A percentile compares a stretch with the other conserved stretches of the same genome.
phyloP scores from a whole-genome alignment of 2,797 vertebrate species.

The Nasua narica region DNA sequence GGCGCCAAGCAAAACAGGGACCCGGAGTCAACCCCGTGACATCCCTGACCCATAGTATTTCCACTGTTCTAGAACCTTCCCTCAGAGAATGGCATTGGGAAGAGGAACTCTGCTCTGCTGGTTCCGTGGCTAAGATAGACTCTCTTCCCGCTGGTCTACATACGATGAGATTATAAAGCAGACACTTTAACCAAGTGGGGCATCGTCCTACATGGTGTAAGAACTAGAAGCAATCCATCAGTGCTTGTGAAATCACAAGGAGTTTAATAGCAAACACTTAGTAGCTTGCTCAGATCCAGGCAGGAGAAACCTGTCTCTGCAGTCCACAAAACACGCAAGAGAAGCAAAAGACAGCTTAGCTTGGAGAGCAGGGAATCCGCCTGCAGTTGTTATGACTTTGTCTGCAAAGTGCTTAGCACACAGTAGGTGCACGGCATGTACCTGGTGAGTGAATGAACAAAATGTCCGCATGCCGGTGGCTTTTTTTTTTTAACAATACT shows the following conservation, averaged over 20 bases:
- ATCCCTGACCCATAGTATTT: neutral
- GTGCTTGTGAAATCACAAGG: constrained; percentile 56
- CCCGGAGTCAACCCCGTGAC: neutral
- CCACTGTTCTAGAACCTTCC: neutral
- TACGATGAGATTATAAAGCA: constrained; percentile 25
- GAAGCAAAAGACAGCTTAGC: neutral
- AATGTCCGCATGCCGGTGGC: neutral
- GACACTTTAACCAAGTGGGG: neutral
- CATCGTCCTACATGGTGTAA: neutral
- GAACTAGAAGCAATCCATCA: constrained; percentile 49
- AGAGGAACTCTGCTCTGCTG: neutral
- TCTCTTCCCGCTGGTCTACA: neutral
- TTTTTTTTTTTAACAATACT: neutral
- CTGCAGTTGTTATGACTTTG: neutral
- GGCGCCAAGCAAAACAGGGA: neutral
- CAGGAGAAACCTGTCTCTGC: neutral
- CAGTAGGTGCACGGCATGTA: neutral
- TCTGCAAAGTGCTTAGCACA: neutral
- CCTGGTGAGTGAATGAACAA: neutral
- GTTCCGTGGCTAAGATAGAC: neutral
- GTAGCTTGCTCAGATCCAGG: neutral
- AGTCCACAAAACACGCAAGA: neutral
- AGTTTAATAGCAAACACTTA: neutral
- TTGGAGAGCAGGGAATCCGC: neutral
- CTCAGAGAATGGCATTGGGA: neutral